Percentiles rank a stretch among this genome's conserved stretches.
Conservation (phyloP, 2,113 vertebrate species). For the Nyctibius bracteatus region DNA sequence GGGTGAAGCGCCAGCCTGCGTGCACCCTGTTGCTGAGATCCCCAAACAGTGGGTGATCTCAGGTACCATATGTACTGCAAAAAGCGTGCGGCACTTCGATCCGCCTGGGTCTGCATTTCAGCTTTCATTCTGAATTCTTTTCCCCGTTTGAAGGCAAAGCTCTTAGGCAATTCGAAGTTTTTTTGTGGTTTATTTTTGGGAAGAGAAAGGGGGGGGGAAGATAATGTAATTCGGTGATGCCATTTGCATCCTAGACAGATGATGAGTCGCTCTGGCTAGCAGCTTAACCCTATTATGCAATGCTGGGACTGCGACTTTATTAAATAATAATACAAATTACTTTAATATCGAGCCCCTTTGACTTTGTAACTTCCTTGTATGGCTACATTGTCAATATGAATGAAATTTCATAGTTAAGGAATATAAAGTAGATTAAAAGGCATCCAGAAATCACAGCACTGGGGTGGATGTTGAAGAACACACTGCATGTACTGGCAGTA, state of each 20-base stretch:
- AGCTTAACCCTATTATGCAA: conserved; percentile 71
- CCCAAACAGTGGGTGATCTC: conserved; percentile 42
- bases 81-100: conserved; percentile 4
- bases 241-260: conserved; percentile 72
- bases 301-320: conserved; percentile 64
- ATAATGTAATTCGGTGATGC: conserved; percentile 63
- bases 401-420: conserved; percentile 40
- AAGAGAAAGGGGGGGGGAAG: background rate
- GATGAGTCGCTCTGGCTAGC: conserved; percentile 72
- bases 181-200: conserved; percentile 48
- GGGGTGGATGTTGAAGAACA: conserved; percentile 14
- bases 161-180: conserved; percentile 42
- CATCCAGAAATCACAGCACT: conserved; percentile 42
- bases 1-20: conserved; percentile 36
- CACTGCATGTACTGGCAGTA: background rate
- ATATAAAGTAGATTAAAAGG: conserved; percentile 13
- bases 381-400: conserved; percentile 22
- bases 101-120: background rate
- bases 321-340: conserved; percentile 69
- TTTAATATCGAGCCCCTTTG: conserved; percentile 54
- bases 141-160: conserved; percentile 41
- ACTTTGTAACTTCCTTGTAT: conserved; percentile 41
- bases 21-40: background rate
- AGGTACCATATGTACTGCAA: conserved; percentile 63
- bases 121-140: conserved; percentile 6